phyloP scores from a whole-genome alignment of 2,888 invertebrate genomes.

The Exephanes ischioxanthus region DNA sequence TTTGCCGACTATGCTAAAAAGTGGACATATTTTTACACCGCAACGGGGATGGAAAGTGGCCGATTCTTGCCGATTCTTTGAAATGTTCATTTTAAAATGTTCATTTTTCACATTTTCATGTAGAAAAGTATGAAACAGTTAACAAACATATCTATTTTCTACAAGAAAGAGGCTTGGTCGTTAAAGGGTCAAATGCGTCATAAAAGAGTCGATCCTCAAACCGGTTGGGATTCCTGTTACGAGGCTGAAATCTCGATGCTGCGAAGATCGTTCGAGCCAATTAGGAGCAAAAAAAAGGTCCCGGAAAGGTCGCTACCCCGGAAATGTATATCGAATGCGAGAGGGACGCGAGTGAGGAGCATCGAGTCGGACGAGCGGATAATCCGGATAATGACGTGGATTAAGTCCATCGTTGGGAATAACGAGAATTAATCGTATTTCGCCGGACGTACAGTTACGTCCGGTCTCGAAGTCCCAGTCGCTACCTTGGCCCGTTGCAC shows the following conservation, averaged over 20 bases:
- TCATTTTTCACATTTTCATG: too few species aligned
- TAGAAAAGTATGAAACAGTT: too few species aligned
- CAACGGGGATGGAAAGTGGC: too few species aligned
- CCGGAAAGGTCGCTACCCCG: not conserved
- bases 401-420: conserved; percentile 76
- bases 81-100: too few species aligned
- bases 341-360: not conserved
- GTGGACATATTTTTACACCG: too few species aligned
- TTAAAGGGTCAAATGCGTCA: not conserved
- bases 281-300: not conserved
- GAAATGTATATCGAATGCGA: not conserved
- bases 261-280: not conserved
- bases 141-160: too few species aligned
- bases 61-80: too few species aligned
- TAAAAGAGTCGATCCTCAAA: not conserved
- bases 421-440: conserved; percentile 77
- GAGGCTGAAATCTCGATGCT: not conserved
- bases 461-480: not conserved
- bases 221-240: not conserved
- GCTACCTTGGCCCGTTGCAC: not conserved
- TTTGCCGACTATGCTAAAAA: too few species aligned
- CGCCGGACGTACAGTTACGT: conserved; percentile 29
- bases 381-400: conserved; percentile 77
- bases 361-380: conserved; percentile 33
- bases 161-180: too few species aligned